Conservation (phyloP, 2,797 vertebrate species). For the Petrocephalus schoutedeni region DNA sequence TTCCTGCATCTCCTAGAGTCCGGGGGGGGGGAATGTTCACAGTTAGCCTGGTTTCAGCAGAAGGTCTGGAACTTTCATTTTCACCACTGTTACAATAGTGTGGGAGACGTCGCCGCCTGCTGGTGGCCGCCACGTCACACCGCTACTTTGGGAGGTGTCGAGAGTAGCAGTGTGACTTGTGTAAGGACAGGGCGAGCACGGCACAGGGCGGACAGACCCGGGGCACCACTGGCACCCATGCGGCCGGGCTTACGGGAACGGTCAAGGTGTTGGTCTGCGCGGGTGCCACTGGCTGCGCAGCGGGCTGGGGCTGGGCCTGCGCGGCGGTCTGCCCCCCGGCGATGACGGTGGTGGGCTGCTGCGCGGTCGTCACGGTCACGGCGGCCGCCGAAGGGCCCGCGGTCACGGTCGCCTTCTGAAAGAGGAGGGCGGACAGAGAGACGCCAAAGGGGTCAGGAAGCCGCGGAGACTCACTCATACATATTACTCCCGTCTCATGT, state of each 20-base stretch:
- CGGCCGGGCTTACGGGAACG: slow-evolving; percentile 43
- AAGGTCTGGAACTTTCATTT: not conserved
- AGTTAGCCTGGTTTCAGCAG: not conserved
- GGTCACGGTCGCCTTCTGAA: slow-evolving; percentile 47
- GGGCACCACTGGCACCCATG: slow-evolving; percentile 61
- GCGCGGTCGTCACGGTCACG: slow-evolving; percentile 58
- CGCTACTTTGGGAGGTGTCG: not conserved
- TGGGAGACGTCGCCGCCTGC: not conserved
- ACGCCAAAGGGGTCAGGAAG: slow-evolving; percentile 17
- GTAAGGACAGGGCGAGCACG: not conserved
- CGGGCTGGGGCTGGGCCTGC: slow-evolving; percentile 43
- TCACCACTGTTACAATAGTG: not conserved
- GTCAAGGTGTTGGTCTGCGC: slow-evolving; percentile 29
- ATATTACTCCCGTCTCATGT: not conserved
- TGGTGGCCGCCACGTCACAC: not conserved
- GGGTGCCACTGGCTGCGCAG: slow-evolving; percentile 35
- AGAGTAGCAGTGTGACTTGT: not conserved
- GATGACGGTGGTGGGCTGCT: slow-evolving; percentile 61
- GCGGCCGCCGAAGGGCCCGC: slow-evolving; percentile 36
- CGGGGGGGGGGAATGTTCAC: not conserved
- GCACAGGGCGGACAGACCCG: slow-evolving; percentile 51
- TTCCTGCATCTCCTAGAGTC: slow-evolving; percentile 77
- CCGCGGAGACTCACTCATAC: slow-evolving; percentile 41
- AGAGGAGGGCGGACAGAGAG: not conserved
- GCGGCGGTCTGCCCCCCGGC: slow-evolving; percentile 49